Evolutionary conservation across 2,797 vertebrate species (phyloP).

Genomic region (Stomatorhinus walkeri): DNA sequence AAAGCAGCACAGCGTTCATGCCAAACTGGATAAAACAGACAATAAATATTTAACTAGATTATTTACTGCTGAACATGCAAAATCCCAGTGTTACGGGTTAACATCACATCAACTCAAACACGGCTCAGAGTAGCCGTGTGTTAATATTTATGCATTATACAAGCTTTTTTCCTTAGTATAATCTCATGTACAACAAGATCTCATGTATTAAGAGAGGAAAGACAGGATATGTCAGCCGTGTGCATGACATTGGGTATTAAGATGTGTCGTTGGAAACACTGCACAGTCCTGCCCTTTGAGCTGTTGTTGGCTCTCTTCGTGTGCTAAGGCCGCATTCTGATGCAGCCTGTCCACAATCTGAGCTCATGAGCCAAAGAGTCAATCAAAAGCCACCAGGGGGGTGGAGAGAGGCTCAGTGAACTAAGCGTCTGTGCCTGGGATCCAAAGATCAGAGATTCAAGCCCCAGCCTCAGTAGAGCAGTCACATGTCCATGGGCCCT

Average conservation of each 20-base stretch:
- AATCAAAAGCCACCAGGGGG: neutral
- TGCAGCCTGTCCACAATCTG: neutral
- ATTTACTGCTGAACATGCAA: neutral
- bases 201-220: neutral
- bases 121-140: neutral
- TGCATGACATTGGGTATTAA: constrained; percentile 25
- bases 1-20: constrained; percentile 80
- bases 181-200: neutral
- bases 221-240: neutral
- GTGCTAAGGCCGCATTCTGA: neutral
- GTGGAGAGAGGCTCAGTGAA: neutral
- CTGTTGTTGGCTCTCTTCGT: neutral
- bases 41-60: neutral
- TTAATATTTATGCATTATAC: neutral
- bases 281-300: neutral
- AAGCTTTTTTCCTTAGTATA: neutral
- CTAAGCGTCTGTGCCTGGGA: neutral
- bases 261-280: neutral
- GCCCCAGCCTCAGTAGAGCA: neutral
- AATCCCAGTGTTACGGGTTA: neutral
- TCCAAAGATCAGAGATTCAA: neutral
- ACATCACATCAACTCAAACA: neutral
- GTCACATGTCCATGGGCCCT: neutral
- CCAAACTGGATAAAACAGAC: constrained; percentile 66
- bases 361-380: neutral